Base-by-base conservation (phyloP, 2,113 vertebrate genomes). In the Chlorocebus sabaeus region DNA sequence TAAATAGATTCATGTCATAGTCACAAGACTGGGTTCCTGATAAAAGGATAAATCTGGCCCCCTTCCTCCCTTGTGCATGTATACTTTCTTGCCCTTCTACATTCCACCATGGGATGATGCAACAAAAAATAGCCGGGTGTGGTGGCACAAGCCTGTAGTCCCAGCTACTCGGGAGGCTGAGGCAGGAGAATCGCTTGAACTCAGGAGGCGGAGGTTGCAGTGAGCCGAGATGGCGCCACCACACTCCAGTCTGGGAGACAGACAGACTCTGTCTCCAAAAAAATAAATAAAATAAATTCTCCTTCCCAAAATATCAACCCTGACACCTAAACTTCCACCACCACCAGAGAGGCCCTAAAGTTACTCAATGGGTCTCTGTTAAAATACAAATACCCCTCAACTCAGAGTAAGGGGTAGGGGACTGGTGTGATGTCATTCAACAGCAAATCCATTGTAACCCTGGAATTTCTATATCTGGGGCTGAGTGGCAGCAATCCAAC, bases 251-350 rank as follows among this genome's bases (percentile, higher is more conserved):
- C 61, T 64, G 27, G 61, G 61, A 27, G 13, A 64, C 30, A 32
- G 61, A 64, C 27, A 30, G 61, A 64, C 61, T 64, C 61, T 2
- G 1, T 32, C 61, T 64, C 61, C 61, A 64, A 64, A 64, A 64
- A 64, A 6, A 14, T 30, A 64, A 64, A 32, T 30, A 64, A 64
- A 64, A 14, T 6, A 85, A 89, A 32, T 81, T 38, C 7, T 81
- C 59, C 81, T 96, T 94, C 73, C 68, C 87, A 89, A 95, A 92
- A 93, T 57, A 90, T n/a, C 22, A 5, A 81, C 7, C 12, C 35
- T 88, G 81, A 23, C 40, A 88, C 70, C 59, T 90, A 88, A 96
- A 87, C 64, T 95, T 93, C 83, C 88, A 85, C 45, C 72, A 91
- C 45, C 72, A 84, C 70, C 61, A 92, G 23, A 79, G 45, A 57